Percentiles rank a stretch among this genome's conserved stretches.
These are phyloP conservation scores for Neodon shergylaensis DNA, from an alignment of 2,113 vertebrate species.

Conservation along the genomic window DNA sequence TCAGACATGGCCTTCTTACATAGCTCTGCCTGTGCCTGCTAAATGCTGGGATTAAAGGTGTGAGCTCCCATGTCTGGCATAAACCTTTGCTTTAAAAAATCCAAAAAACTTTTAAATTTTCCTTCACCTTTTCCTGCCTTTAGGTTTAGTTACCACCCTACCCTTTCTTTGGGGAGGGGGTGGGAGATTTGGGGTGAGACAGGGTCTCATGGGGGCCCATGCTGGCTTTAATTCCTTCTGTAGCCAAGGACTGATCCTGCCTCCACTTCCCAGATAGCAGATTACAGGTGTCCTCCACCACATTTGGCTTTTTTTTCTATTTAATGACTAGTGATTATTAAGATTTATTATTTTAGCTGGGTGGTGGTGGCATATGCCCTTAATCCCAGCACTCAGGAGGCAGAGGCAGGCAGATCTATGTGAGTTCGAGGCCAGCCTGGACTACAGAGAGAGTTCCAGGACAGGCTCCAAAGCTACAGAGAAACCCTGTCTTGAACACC, in stretches of 20 bases:
- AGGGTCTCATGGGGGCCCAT: not conserved
- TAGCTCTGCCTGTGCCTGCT: not conserved
- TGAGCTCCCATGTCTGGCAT: not conserved
- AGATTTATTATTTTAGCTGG: not conserved
- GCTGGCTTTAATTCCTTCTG: not conserved
- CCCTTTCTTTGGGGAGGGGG: not conserved
- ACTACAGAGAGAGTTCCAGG: too few species aligned
- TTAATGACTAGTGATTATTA: not conserved
- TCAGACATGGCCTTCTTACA: not conserved
- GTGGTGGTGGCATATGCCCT: too few species aligned
- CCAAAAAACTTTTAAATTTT: conserved; percentile 23
- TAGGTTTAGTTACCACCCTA: not conserved
- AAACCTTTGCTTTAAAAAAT: not conserved
- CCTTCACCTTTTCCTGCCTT: not conserved
- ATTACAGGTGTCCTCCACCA: not conserved
- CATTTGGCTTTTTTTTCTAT: not conserved
- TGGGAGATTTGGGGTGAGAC: not conserved
- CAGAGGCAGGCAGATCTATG: too few species aligned
- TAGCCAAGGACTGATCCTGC: not conserved
- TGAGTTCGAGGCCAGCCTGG: too few species aligned
- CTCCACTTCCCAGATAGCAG: not conserved
- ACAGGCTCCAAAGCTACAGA: too few species aligned
- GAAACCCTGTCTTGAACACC: too few species aligned
- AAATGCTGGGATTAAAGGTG: not conserved
- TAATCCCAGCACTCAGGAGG: too few species aligned